phyloP scores from a whole-genome alignment of 2,888 invertebrate species.

The Myopa tessellatipennis region DNA sequence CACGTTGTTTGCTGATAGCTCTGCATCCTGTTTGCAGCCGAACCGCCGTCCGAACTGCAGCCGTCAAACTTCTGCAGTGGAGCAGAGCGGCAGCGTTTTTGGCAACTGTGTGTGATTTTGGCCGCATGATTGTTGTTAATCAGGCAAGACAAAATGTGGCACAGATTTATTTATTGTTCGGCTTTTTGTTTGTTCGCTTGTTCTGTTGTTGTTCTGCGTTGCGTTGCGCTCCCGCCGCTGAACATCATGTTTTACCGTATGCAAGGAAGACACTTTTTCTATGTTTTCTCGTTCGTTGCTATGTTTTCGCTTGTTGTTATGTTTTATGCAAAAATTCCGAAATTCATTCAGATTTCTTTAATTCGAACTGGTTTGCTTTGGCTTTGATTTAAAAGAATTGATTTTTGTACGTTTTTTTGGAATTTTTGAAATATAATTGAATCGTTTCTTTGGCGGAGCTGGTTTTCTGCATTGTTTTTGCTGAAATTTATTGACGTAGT shows the following conservation, averaged over 20 bases:
- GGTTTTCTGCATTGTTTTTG: slow-evolving; percentile 6
- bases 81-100: background rate
- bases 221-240: slow-evolving; percentile 16
- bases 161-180: slow-evolving; percentile 4
- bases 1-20: slow-evolving; percentile 17
- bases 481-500: slow-evolving; percentile 21
- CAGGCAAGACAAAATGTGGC: slow-evolving; percentile 29
- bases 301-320: background rate
- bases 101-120: slow-evolving; percentile 24
- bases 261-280: slow-evolving; percentile 3
- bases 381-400: background rate
- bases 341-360: slow-evolving; percentile 28
- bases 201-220: too few relatives aligned
- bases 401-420: background rate
- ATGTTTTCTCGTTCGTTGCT: background rate
- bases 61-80: background rate
- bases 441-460: background rate
- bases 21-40: slow-evolving; percentile 29
- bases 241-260: slow-evolving; percentile 1
- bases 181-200: background rate
- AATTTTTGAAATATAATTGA: slow-evolving; percentile 5
- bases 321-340: background rate
- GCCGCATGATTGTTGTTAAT: slow-evolving; percentile 13
- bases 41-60: background rate
- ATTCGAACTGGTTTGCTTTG: slow-evolving; percentile 12